Percentiles rank a stretch among this genome's conserved stretches.
phyloP scores from a whole-genome alignment of 2,797 vertebrate genomes.

The Ctenosaura bakeri region DNA sequence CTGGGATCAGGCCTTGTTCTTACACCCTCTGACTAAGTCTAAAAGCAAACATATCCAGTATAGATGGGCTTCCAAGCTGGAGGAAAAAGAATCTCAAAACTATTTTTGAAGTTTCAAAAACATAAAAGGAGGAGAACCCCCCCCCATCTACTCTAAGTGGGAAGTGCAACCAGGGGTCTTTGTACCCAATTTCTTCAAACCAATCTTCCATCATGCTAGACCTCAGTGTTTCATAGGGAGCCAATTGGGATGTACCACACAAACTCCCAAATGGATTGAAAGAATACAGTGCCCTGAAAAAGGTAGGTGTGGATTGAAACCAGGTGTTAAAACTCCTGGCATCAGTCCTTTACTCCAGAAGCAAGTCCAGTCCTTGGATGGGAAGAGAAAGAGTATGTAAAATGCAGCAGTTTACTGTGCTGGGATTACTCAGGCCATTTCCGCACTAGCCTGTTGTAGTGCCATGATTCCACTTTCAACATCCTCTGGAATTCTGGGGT shows the following conservation, averaged over 20 bases:
- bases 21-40: background rate
- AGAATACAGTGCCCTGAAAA: background rate
- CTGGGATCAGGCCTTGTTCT: background rate
- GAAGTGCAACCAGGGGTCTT: background rate
- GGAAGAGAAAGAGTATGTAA: background rate
- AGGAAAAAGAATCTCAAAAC: background rate
- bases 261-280: background rate
- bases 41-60: background rate
- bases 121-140: no score
- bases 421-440: no score
- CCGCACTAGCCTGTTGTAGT: no score
- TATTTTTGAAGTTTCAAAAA: background rate
- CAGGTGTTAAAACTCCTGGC: background rate
- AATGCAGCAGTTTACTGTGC: no score
- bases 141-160: background rate
- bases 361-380: fast-evolving
- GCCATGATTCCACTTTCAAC: no score
- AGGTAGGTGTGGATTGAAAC: background rate
- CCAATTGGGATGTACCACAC: background rate
- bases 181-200: background rate
- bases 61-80: background rate
- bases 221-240: background rate
- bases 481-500: no score
- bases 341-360: background rate
- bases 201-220: background rate